A percentile compares a stretch with the other conserved stretches of the same genome.
These are phyloP conservation scores for Nezara viridula DNA, from an alignment of 2,888 invertebrate species.

Conservation along the genomic window DNA sequence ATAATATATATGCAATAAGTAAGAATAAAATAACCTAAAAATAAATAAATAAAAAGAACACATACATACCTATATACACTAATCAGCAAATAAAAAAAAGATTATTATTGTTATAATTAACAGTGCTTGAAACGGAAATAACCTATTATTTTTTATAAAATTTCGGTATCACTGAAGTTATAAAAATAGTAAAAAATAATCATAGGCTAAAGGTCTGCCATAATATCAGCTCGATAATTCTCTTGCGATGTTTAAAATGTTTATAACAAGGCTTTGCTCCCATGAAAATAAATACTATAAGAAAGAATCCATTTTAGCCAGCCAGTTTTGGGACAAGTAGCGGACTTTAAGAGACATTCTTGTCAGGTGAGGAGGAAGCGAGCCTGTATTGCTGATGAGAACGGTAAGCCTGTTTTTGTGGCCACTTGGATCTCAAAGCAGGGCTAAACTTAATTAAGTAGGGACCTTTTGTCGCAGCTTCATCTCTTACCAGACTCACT, in stretches of 20 bases:
- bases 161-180: too few species aligned
- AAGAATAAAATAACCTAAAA: too few species aligned
- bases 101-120: too few species aligned
- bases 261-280: background rate
- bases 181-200: too few species aligned
- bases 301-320: constrained; percentile 4
- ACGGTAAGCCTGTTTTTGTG: constrained; percentile 35
- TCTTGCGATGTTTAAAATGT: background rate
- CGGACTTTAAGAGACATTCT: background rate
- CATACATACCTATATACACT: too few species aligned
- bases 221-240: too few species aligned
- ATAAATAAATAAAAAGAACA: too few species aligned
- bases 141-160: too few species aligned
- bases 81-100: too few species aligned
- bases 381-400: constrained; percentile 31
- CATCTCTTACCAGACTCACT: background rate
- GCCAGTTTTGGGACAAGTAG: background rate
- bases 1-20: too few species aligned
- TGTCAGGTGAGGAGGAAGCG: constrained; percentile 4
- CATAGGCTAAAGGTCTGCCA: too few species aligned
- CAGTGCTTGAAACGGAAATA: too few species aligned
- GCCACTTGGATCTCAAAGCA: constrained; percentile 51
- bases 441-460: constrained; percentile 39
- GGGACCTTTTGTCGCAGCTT: constrained; percentile 48
- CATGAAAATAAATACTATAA: background rate